Evolutionary conservation across 2,797 vertebrate species (phyloP).

Genomic region (Epinephelus coioides): DNA sequence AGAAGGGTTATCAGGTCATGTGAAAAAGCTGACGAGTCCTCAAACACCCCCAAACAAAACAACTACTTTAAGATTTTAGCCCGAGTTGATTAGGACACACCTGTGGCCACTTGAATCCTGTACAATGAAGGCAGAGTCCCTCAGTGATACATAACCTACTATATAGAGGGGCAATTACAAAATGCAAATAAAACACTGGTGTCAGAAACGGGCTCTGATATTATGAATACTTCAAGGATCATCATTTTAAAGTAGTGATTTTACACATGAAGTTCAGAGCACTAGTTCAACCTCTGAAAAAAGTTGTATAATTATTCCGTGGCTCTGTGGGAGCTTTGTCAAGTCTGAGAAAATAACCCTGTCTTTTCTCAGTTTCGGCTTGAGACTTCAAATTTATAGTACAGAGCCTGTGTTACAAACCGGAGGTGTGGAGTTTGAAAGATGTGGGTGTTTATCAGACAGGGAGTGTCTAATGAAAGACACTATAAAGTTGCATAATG

Average conservation of each 20-base stretch:
- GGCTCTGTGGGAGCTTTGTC: slow-evolving; percentile 14
- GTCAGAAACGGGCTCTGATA: neutral
- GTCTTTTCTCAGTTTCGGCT: slow-evolving; percentile 19
- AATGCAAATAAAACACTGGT: neutral
- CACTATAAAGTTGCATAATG: slow-evolving; percentile 16
- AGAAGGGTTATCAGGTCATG: no score
- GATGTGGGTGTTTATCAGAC: slow-evolving; percentile 39
- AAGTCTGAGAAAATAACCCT: slow-evolving; percentile 8
- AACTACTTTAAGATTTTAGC: no score
- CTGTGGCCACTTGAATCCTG: no score
- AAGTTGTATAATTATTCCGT: slow-evolving; percentile 11
- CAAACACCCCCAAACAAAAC: no score
- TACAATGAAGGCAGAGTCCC: no score
- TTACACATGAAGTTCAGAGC: neutral
- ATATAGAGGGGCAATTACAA: slow-evolving; percentile 5
- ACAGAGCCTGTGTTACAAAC: slow-evolving; percentile 20
- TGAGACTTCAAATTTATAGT: slow-evolving; percentile 30
- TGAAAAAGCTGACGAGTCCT: no score
- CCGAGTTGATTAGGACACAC: no score
- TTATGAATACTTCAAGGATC: no score
- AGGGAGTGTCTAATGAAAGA: slow-evolving; percentile 19
- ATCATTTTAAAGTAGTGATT: neutral
- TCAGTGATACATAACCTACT: no score
- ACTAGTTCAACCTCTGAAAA: slow-evolving; percentile 10
- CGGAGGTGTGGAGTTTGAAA: slow-evolving; percentile 13